phyloP scores from a whole-genome alignment of 1,140 invertebrate genomes.

The Euura saliciscinereae region DNA sequence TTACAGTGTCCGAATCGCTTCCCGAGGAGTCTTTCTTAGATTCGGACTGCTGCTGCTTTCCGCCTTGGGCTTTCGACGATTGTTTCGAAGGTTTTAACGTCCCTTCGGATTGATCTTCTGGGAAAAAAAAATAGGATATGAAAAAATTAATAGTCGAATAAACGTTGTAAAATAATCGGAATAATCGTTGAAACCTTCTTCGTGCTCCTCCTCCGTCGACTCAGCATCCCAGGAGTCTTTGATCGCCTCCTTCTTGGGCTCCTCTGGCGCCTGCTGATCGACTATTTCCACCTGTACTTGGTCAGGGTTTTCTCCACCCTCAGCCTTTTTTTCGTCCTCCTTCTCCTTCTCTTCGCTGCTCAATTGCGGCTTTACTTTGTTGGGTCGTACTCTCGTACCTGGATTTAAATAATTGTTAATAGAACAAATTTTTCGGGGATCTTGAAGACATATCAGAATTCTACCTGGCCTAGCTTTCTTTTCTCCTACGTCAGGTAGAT shows the following conservation, averaged over 20 bases:
- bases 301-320: constrained; percentile 57
- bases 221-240: constrained; percentile 88
- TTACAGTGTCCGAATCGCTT: constrained; percentile 61
- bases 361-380: constrained; percentile 64
- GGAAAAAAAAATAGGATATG: background rate
- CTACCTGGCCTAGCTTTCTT: constrained; percentile 71
- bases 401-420: constrained; percentile 15
- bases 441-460: too few relatives aligned
- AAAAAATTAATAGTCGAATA: constrained; percentile 17
- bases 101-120: constrained; percentile 52
- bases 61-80: constrained; percentile 18
- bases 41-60: constrained; percentile 30
- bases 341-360: constrained; percentile 51
- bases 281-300: constrained; percentile 65
- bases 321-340: constrained; percentile 55
- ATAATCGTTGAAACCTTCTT: constrained; percentile 49
- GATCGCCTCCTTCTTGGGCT: constrained; percentile 65
- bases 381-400: constrained; percentile 74
- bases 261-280: constrained; percentile 59
- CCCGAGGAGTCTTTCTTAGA: constrained; percentile 62
- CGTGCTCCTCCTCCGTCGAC: constrained; percentile 67
- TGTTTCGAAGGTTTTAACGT: constrained; percentile 25
- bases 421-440: too few relatives aligned
- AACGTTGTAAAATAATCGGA: constrained; percentile 2
- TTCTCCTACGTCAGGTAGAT: constrained; percentile 71